Base-by-base conservation (phyloP, 2,888 invertebrate genomes). In the Balanococcus diminutus region DNA sequence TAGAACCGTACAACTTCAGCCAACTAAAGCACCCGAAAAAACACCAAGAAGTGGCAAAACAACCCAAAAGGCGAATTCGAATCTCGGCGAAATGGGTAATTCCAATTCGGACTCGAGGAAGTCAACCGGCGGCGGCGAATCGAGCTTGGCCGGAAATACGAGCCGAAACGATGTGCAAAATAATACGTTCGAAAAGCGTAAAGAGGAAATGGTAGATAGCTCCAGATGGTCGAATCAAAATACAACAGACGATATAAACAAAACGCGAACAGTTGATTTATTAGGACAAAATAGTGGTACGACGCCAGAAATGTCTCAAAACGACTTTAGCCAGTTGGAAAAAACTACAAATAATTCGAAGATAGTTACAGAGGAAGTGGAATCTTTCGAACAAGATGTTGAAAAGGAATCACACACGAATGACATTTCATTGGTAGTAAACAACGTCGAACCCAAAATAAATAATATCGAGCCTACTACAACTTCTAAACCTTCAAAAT, bases 71-170 rank as follows among this genome's bases (percentile, higher is more conserved):
- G 22, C 14, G 6, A 32, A n/a, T n/a, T n/a, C n/a, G n/a, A 79
- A 79, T 11, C 9, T 36, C 56, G 14, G 6, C 56, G 28, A 1
- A n/a, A 83, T 83, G 83, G 83, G 83, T 14, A 83, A 61, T 32
- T 36, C 61, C 5, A 83, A 61, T 32, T 36, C 61, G 1, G 83
- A 83, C 61, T 83, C 51, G n/a, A 51, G 14, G 9, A 83, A 83
- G 22, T 8, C 22, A n/a, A 14, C 36, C 31, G 31, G 1, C 82
- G 56, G 22, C 16, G 16, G 42, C 56, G 67, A 1, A 3, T n/a
- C 67, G 14, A 67, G 28, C 3, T 28, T 14, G 61, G 22, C 61
- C 61, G 61, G 61, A 61, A 61, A 25, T 61, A 25, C 61, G 61
- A 61, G n/a, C n/a, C 16, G 19, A 16, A 14, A 28, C 31, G 75